Percentiles rank a stretch among this genome's conserved stretches.
Evolutionary conservation across 2,888 invertebrate species (phyloP).

Genomic region (Scotopteryx bipunctaria): DNA sequence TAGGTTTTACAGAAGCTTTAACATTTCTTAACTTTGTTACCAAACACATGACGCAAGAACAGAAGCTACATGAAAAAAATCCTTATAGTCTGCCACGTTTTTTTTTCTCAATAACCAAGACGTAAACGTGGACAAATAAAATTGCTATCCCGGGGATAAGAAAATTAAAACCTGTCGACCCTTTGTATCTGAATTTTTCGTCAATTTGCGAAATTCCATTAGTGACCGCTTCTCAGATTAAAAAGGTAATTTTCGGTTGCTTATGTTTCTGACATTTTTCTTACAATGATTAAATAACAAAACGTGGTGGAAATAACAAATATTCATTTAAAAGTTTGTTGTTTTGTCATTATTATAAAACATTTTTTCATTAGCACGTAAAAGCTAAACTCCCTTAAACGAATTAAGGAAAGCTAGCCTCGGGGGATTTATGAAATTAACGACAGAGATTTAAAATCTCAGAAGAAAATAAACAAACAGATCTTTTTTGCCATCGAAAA

Average conservation of each 20-base stretch:
- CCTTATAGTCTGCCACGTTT: neutral
- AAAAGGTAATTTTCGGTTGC: slow-evolving; percentile 10
- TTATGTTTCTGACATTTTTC: slow-evolving; percentile 17
- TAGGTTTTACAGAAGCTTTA: too few relatives aligned
- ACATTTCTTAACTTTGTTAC: too few relatives aligned
- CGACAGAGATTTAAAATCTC: slow-evolving; percentile 53
- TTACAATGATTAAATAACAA: slow-evolving; percentile 18
- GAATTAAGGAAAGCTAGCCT: slow-evolving; percentile 60
- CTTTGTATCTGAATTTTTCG: slow-evolving; percentile 20
- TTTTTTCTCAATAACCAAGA: slow-evolving; percentile 8
- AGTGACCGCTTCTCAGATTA: slow-evolving; percentile 23
- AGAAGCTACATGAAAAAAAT: neutral
- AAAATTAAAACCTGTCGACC: slow-evolving; percentile 25
- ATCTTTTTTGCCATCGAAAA: slow-evolving; percentile 31
- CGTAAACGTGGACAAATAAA: slow-evolving; percentile 9
- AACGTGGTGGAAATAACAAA: slow-evolving; percentile 40
- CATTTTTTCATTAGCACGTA: slow-evolving; percentile 60
- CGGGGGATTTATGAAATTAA: slow-evolving; percentile 60
- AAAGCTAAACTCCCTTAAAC: slow-evolving; percentile 54
- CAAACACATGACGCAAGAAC: too few relatives aligned
- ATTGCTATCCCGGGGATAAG: slow-evolving; percentile 16
- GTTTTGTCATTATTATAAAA: slow-evolving; percentile 56
- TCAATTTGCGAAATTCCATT: slow-evolving; percentile 23
- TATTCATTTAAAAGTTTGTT: slow-evolving; percentile 51
- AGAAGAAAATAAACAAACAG: slow-evolving; percentile 40